Percentiles rank a stretch among this genome's conserved stretches.
These are phyloP conservation scores for Eristalis arbustorum DNA, from an alignment of 2,888 invertebrate species.

Conservation along the genomic window DNA sequence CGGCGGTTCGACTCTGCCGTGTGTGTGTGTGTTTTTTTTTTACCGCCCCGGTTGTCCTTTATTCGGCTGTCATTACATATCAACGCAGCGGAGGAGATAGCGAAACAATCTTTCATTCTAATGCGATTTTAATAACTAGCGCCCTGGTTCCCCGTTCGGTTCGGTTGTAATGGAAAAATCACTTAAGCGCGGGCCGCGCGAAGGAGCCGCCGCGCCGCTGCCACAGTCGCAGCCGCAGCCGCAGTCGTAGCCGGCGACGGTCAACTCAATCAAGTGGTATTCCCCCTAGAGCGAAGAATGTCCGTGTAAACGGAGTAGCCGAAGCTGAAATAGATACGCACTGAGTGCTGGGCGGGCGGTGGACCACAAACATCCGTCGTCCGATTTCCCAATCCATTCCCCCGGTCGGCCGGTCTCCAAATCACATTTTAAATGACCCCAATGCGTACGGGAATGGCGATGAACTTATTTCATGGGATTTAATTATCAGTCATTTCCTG, in stretches of 20 bases:
- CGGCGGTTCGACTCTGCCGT: not conserved
- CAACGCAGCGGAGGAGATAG: conserved; percentile 37
- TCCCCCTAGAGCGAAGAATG: conserved; percentile 46
- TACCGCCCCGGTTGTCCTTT: conserved; percentile 54
- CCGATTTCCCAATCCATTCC: conserved; percentile 45
- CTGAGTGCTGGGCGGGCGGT: conserved; percentile 29
- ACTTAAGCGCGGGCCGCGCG: conserved; percentile 46
- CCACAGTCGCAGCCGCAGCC: no score
- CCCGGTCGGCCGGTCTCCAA: conserved; percentile 39
- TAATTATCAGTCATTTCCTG: conserved; percentile 80
- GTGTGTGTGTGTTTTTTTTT: not conserved
- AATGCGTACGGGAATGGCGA: conserved; percentile 67
- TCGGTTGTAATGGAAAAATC: conserved; percentile 64
- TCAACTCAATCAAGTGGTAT: conserved; percentile 59
- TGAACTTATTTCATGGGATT: conserved; percentile 76
- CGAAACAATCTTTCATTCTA: conserved; percentile 75
- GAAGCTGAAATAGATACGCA: conserved; percentile 31
- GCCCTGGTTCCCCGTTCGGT: conserved; percentile 71
- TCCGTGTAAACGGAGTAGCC: conserved; percentile 63
- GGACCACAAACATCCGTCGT: conserved; percentile 64
- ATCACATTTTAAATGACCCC: conserved; percentile 69
- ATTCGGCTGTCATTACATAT: conserved; percentile 62
- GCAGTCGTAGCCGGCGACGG: not conserved
- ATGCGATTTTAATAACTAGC: conserved; percentile 81
- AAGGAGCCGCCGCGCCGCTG: not conserved